A percentile compares a stretch with the other conserved stretches of the same genome.
phyloP scores from a whole-genome alignment of 1,140 invertebrate species.

The Pinna nobilis region DNA sequence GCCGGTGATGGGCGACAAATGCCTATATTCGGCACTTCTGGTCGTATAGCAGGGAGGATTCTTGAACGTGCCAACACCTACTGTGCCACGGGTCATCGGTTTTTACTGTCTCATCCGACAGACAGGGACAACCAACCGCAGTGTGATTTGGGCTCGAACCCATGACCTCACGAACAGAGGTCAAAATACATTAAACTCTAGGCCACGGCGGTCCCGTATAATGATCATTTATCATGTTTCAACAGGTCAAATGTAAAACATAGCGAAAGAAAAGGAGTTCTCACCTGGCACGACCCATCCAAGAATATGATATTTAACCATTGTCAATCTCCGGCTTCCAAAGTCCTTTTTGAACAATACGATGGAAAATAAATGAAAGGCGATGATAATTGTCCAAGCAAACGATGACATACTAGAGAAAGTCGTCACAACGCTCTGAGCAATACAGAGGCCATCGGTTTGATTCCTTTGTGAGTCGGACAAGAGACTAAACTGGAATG shows the following conservation, averaged over 20 bases:
- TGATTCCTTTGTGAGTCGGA: neutral
- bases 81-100: too few species aligned
- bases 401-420: constrained; percentile 1
- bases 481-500: neutral
- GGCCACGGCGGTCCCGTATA: too few species aligned
- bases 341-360: neutral
- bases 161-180: too few species aligned
- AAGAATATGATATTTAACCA: neutral
- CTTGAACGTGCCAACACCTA: too few species aligned
- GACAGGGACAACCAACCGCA: too few species aligned
- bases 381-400: constrained; percentile 1
- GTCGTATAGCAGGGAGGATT: too few species aligned
- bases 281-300: constrained; percentile 1
- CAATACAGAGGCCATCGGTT: neutral
- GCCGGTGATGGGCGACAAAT: too few species aligned
- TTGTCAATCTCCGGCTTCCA: neutral
- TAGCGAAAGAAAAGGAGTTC: neutral
- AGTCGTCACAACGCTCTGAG: constrained; percentile 5
- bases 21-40: too few species aligned
- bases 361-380: neutral
- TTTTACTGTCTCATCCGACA: too few species aligned
- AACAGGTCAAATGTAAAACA: neutral
- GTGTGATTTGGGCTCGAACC: too few species aligned
- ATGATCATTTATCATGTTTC: neutral
- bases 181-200: too few species aligned